Percentiles rank a stretch among this genome's conserved stretches.
phyloP scores from a whole-genome alignment of 2,113 vertebrate genomes.

The Elachura formosa region DNA sequence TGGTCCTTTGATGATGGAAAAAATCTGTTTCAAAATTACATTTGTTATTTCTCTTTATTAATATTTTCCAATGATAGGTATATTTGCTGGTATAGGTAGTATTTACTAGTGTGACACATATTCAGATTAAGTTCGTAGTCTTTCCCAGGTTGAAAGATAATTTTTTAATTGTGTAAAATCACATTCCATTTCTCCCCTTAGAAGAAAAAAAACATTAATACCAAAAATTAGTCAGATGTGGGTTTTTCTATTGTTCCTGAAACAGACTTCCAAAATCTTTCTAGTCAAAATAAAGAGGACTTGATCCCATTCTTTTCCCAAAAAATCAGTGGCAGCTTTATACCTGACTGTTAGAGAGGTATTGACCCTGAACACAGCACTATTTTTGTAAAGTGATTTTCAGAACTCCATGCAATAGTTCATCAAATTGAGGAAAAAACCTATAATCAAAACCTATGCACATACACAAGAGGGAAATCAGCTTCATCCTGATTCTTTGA shows the following conservation, averaged over 20 bases:
- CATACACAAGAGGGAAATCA: slow-evolving; percentile 47
- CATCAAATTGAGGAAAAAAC: slow-evolving; percentile 27
- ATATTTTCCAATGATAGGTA: not conserved
- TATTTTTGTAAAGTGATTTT: slow-evolving; percentile 44
- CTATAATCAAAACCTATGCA: slow-evolving; percentile 58
- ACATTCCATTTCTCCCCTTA: not conserved
- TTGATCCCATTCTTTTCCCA: not conserved
- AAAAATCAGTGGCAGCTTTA: not conserved
- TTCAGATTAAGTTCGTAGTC: not conserved
- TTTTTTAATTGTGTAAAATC: not conserved
- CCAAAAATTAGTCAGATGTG: not conserved
- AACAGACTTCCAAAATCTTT: not conserved
- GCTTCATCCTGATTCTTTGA: slow-evolving; percentile 47
- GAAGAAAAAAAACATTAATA: not conserved
- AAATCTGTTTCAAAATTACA: not conserved
- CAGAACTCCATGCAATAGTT: slow-evolving; percentile 9
- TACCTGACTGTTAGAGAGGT: not conserved
- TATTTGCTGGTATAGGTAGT: not conserved
- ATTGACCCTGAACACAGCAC: not conserved
- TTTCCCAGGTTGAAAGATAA: not conserved
- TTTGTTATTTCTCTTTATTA: not conserved
- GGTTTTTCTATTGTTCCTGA: not conserved
- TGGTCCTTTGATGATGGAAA: not conserved
- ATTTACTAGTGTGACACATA: not conserved
- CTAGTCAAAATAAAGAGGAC: not conserved